phyloP scores from a whole-genome alignment of 2,888 invertebrate genomes.

The Melinopterus prodromus region DNA sequence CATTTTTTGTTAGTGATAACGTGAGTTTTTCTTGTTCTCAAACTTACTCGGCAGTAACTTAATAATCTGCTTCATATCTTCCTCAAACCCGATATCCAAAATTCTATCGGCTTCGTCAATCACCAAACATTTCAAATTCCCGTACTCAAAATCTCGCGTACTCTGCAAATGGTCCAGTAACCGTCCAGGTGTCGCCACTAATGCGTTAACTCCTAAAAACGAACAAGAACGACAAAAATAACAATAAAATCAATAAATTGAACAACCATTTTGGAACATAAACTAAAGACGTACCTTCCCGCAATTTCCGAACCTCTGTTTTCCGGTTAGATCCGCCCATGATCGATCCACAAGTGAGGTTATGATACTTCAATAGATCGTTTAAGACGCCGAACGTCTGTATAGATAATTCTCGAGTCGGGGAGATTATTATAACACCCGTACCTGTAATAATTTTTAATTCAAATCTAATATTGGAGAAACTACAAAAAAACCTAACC shows the following conservation, averaged over 20 bases:
- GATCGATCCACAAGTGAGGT: conserved; percentile 92
- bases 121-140: conserved; percentile 92
- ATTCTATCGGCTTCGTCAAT: conserved; percentile 99
- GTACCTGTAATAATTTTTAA: conserved; percentile 71
- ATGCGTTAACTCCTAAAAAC: conserved; percentile 80
- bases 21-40: not conserved
- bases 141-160: conserved; percentile 87
- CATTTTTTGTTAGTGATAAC: no score
- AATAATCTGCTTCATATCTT: conserved; percentile 94
- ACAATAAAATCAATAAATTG: not conserved
- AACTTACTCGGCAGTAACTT: conserved; percentile 89
- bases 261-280: not conserved
- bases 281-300: conserved; percentile 70
- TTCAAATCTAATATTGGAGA: conserved; percentile 63
- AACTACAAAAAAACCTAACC: conserved; percentile 60
- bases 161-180: conserved; percentile 93
- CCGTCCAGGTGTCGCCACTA: conserved; percentile 96
- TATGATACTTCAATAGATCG: conserved; percentile 90
- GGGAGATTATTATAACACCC: conserved; percentile 92
- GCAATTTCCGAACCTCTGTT: conserved; percentile 90
- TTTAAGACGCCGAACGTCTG: conserved; percentile 97
- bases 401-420: conserved; percentile 96
- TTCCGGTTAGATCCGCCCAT: conserved; percentile 95
- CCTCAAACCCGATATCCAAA: conserved; percentile 96
- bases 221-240: no score